Conservation (phyloP, 2,888 invertebrate genomes). For the Thymelicus acteon region DNA sequence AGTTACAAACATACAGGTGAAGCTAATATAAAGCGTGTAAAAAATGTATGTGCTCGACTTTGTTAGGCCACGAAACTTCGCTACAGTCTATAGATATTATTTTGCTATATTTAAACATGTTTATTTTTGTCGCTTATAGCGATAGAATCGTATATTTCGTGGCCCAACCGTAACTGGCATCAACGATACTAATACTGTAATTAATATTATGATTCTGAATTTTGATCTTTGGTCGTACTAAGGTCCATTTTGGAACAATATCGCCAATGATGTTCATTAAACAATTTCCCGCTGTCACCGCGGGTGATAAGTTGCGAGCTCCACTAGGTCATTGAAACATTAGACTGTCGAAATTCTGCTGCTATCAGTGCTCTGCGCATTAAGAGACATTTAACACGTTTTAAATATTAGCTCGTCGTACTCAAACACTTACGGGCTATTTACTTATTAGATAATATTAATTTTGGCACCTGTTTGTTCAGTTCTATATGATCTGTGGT, state of each 20-base stretch:
- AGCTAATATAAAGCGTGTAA: no score
- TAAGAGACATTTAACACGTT: constrained; percentile 28
- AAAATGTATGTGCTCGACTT: no score
- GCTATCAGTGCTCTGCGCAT: constrained; percentile 17
- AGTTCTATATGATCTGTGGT: constrained; percentile 1
- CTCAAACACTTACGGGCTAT: constrained; percentile 11
- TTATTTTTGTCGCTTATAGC: no score
- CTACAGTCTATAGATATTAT: no score
- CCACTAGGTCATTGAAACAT: constrained; percentile 20
- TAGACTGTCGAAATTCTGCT: constrained; percentile 23
- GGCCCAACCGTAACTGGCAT: no score
- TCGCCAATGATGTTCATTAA: neutral
- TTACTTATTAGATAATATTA: constrained; percentile 5
- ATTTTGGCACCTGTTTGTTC: neutral
- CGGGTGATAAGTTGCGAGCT: constrained; percentile 16
- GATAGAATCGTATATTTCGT: no score
- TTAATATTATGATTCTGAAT: no score
- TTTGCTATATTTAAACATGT: no score
- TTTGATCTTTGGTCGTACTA: neutral
- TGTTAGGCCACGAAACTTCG: no score
- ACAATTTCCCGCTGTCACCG: neutral
- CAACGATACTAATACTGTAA: no score
- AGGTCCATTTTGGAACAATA: no score
- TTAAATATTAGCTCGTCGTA: constrained; percentile 25
- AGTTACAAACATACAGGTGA: no score